Evolutionary conservation across 2,797 vertebrate species (phyloP).

Genomic region (Naso thynnoides): DNA sequence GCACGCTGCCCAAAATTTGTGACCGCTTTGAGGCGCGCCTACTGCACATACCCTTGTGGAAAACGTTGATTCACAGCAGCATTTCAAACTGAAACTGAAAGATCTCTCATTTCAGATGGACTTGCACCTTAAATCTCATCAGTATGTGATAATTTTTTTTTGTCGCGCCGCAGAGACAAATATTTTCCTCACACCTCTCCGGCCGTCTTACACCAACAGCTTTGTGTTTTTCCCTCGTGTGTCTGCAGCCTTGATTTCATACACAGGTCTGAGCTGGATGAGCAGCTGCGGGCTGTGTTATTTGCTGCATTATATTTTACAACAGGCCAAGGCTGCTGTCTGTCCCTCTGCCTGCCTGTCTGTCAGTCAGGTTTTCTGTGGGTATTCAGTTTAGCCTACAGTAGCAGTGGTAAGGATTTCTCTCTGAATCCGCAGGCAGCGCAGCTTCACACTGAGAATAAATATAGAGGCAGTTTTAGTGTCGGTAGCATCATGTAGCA

Average conservation of each 20-base stretch:
- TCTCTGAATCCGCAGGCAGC: constrained; percentile 38
- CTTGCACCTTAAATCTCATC: not conserved
- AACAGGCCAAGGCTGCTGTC: constrained; percentile 33
- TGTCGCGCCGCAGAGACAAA: not conserved
- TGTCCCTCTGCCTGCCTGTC: constrained; percentile 11
- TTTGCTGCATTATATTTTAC: constrained; percentile 50
- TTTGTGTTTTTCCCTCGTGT: constrained; percentile 11
- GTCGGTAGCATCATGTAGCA: not conserved
- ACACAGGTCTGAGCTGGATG: constrained; percentile 7
- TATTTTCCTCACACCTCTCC: constrained; percentile 5
- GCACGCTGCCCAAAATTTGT: too few relatives aligned
- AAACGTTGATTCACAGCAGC: too few relatives aligned
- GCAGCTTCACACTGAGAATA: constrained; percentile 5
- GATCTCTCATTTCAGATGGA: too few relatives aligned
- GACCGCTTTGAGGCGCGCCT: too few relatives aligned
- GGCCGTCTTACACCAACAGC: not conserved
- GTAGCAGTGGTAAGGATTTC: constrained; percentile 15
- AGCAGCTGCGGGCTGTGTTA: constrained; percentile 38
- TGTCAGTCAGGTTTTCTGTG: constrained; percentile 7
- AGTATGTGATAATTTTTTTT: constrained; percentile 24
- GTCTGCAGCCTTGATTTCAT: constrained; percentile 28
- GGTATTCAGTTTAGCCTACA: constrained; percentile 15
- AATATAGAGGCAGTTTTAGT: constrained; percentile 9
- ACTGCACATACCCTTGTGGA: too few relatives aligned
- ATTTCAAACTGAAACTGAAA: too few relatives aligned